phyloP scores from a whole-genome alignment of 2,113 vertebrate species.

The Sus scrofa region T2T-Sscrofa CM000827.6:65911001-65911500 shows the following conservation, averaged over 20 bases:
- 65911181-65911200: neutral
- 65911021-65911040: neutral
- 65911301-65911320: constrained; percentile 15
- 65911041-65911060: constrained; percentile 3
- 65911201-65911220: neutral
- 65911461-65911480: neutral
- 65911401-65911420: neutral
- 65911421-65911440: neutral
- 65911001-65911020: neutral
- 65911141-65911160: neutral
- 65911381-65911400: neutral
- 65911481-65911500: neutral
- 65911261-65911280: neutral
- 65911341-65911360: constrained; percentile 9
- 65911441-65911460: neutral
- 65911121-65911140: neutral
- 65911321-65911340: constrained; percentile 34
- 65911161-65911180: constrained; percentile 36
- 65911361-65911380: neutral
- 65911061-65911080: neutral
- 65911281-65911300: neutral
- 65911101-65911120: neutral
- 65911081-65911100: neutral
- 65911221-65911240: neutral
- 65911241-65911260: constrained; percentile 5